These are phyloP conservation scores for Goniozus legneri DNA, from an alignment of 1,140 invertebrate genomes.

Conservation along the genomic window DNA sequence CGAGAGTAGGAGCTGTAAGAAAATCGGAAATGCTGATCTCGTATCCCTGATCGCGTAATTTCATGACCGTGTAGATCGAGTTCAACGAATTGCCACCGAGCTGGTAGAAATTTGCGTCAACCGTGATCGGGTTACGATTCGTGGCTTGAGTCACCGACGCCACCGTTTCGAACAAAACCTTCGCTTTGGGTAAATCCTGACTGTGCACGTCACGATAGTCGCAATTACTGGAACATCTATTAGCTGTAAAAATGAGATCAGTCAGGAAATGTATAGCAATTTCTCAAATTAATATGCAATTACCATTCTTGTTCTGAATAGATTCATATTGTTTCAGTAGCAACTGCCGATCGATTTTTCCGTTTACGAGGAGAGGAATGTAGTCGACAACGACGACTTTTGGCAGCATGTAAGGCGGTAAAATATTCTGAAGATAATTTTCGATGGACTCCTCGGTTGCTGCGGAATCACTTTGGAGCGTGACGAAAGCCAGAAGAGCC, in stretches of 20 bases:
- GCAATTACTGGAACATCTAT: constrained; percentile 49
- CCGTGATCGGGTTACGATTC: constrained; percentile 56
- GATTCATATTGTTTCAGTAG: constrained; percentile 70
- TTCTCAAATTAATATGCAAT: constrained; percentile 11
- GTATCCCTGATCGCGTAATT: constrained; percentile 73
- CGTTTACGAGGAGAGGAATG: constrained; percentile 77
- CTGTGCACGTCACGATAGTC: constrained; percentile 63
- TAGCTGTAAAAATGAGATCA: constrained; percentile 42
- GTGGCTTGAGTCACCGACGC: constrained; percentile 65
- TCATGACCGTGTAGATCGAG: constrained; percentile 76
- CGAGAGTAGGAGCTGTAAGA: constrained; percentile 67
- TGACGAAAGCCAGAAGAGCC: constrained; percentile 72
- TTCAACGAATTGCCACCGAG: constrained; percentile 84
- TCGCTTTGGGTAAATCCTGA: constrained; percentile 60
- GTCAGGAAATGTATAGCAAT: constrained; percentile 7
- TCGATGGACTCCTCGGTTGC: constrained; percentile 64
- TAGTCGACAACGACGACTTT: constrained; percentile 67
- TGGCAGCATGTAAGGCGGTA: constrained; percentile 76
- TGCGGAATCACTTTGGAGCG: constrained; percentile 53
- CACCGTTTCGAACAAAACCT: constrained; percentile 69
- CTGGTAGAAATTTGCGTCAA: constrained; percentile 74
- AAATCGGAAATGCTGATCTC: constrained; percentile 77
- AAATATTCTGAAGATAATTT: constrained; percentile 57
- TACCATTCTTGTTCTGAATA: constrained; percentile 58
- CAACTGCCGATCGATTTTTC: constrained; percentile 78